Conservation (phyloP, 2,113 vertebrate species). For the Cephalopholis sonnerati region DNA sequence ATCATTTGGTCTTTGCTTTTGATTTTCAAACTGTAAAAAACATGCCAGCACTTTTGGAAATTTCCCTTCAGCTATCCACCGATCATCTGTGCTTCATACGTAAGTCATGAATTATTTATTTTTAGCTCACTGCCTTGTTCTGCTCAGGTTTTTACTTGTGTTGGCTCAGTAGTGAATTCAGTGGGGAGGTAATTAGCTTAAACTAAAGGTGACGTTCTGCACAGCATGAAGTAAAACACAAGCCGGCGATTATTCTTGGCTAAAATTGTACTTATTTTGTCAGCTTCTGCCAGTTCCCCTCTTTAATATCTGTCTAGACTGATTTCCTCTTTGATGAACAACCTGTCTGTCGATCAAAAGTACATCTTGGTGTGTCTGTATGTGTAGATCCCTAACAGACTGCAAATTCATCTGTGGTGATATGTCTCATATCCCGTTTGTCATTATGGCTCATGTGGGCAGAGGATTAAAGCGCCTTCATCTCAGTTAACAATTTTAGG, state of each 20-base stretch:
- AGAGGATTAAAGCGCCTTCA: constrained; percentile 5
- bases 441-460: not conserved
- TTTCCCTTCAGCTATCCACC: not conserved
- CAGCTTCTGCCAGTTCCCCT: not conserved
- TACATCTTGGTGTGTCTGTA: not conserved
- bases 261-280: not conserved
- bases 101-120: not conserved
- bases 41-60: not conserved
- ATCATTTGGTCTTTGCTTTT: not conserved
- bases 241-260: not conserved
- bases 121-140: not conserved
- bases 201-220: constrained; percentile 43
- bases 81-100: not conserved
- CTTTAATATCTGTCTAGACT: not conserved
- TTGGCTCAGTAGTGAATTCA: constrained; percentile 38
- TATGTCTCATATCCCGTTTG: not conserved
- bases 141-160: constrained; percentile 16
- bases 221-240: constrained; percentile 11
- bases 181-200: constrained; percentile 61
- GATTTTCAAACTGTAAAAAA: not conserved
- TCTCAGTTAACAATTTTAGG: not conserved
- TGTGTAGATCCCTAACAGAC: not conserved
- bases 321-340: constrained; percentile 9
- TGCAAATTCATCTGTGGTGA: not conserved
- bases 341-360: not conserved